These are phyloP conservation scores for Tipula confusa DNA, from an alignment of 2,888 invertebrate genomes.

Conservation along the genomic window DNA sequence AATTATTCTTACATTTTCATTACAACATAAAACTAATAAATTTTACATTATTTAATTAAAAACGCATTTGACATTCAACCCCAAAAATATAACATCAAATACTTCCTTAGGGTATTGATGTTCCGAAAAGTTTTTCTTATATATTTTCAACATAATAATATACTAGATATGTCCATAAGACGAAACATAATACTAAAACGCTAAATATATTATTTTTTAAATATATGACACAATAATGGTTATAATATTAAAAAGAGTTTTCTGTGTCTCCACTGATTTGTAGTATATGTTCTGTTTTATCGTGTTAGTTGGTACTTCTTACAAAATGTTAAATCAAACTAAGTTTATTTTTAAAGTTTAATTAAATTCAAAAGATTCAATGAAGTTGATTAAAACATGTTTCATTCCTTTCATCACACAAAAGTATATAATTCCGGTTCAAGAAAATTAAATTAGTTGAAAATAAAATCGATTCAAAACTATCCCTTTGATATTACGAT, in stretches of 20 bases:
- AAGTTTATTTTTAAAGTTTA: no score
- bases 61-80: background rate
- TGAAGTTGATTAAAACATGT: background rate
- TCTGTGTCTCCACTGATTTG: no score
- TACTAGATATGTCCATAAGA: background rate
- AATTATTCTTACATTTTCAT: background rate
- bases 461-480: background rate
- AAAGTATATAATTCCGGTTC: background rate
- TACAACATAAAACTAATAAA: background rate
- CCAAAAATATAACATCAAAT: background rate
- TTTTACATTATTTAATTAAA: background rate
- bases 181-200: background rate
- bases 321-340: no score
- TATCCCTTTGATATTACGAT: no score
- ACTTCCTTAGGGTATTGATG: background rate
- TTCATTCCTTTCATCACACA: background rate
- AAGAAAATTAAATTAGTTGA: background rate
- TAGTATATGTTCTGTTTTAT: no score
- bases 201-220: no score
- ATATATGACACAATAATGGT: no score
- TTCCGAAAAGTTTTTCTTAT: background rate
- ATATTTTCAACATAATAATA: background rate
- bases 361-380: background rate
- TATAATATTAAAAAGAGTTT: no score
- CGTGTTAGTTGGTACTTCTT: no score